Evolutionary conservation across 2,797 vertebrate species (phyloP).

Genomic region (Geotrypetes seraphini): DNA sequence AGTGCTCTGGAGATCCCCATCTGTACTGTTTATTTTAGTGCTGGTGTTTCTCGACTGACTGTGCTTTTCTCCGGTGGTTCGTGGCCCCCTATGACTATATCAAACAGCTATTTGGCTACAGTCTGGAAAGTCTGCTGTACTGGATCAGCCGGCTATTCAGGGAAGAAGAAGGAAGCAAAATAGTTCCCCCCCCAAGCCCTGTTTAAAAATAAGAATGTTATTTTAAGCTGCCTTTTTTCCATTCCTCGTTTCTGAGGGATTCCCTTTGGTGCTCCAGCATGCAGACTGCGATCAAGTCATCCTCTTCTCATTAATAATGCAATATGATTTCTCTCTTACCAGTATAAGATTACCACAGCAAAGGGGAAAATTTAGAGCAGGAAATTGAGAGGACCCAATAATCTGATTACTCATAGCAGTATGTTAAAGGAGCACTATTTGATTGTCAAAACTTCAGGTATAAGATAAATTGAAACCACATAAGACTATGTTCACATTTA

Average conservation of each 20-base stretch:
- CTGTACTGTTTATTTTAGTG: conserved; percentile 15
- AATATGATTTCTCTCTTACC: background rate
- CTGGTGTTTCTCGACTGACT: conserved; percentile 13
- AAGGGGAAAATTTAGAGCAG: background rate
- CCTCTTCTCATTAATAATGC: background rate
- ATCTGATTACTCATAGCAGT: too few species aligned
- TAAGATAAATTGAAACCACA: too few species aligned
- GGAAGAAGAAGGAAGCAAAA: background rate
- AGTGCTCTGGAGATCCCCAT: background rate
- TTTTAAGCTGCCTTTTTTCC: conserved; percentile 16
- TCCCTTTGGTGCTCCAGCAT: conserved; percentile 27
- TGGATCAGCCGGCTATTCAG: background rate
- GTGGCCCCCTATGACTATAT: conserved; percentile 4
- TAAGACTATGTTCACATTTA: too few species aligned
- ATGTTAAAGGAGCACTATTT: too few species aligned
- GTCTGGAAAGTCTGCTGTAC: too few species aligned
- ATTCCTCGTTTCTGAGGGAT: conserved; percentile 24
- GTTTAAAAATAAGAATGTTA: conserved; percentile 30
- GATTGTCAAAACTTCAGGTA: too few species aligned
- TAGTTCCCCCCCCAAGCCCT: background rate
- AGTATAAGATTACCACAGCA: too few species aligned
- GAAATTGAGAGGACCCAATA: background rate
- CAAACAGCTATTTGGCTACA: background rate
- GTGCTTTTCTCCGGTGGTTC: conserved; percentile 11
- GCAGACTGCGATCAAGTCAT: conserved; percentile 1